These are phyloP conservation scores for Melanotaenia duboulayi DNA, from an alignment of 2,113 vertebrate genomes.

Conservation along the genomic window DNA sequence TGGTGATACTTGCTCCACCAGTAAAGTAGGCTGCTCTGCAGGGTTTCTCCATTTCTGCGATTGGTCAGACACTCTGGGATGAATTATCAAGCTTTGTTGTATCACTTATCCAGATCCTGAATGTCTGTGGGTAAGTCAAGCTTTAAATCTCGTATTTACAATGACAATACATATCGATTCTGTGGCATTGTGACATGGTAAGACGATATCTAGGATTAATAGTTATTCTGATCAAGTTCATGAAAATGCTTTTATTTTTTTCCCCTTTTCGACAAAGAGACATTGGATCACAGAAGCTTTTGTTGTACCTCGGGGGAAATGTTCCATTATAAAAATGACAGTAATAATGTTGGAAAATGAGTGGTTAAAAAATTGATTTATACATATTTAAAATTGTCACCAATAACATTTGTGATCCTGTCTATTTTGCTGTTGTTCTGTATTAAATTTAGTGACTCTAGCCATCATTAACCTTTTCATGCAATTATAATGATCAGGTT, in stretches of 20 bases:
- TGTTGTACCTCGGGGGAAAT: neutral
- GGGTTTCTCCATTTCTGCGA: too few species aligned
- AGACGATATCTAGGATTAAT: neutral
- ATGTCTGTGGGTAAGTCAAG: too few species aligned
- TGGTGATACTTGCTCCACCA: too few species aligned
- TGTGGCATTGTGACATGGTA: neutral
- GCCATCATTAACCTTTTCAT: conserved; percentile 64
- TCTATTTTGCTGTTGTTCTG: neutral
- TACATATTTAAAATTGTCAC: neutral
- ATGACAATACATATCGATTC: too few species aligned
- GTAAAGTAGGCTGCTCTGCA: too few species aligned
- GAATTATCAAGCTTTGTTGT: too few species aligned
- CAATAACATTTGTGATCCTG: neutral
- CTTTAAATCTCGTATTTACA: too few species aligned
- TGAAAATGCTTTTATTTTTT: neutral
- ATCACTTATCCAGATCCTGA: too few species aligned
- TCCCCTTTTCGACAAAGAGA: neutral
- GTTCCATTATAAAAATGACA: neutral
- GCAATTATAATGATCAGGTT: conserved; percentile 59
- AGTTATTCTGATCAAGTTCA: too few species aligned
- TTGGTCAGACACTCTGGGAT: too few species aligned
- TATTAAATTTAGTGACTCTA: conserved; percentile 9
- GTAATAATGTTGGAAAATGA: conserved; percentile 5
- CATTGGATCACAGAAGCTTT: neutral
- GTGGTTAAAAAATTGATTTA: neutral